Evolutionary conservation across 2,797 vertebrate genomes (phyloP).

Genomic region (Enteromius trimaculatus): DNA sequence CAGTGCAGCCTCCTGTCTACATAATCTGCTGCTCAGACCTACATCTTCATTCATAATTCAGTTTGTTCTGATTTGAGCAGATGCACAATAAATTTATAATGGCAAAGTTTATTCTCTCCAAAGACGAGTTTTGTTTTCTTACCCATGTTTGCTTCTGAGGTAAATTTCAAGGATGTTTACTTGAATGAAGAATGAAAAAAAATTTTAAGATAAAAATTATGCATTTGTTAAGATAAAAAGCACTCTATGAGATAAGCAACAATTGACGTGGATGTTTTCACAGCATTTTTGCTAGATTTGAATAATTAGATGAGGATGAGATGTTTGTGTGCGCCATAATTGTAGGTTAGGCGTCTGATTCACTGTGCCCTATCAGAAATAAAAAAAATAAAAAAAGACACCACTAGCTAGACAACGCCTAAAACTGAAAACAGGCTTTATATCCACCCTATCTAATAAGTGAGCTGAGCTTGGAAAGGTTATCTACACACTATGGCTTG

Average conservation of each 20-base stretch:
- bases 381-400: not conserved
- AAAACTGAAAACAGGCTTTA: not conserved
- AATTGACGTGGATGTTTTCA: not conserved
- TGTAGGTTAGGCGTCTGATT: not conserved
- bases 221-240: not conserved
- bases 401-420: not conserved
- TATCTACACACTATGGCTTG: not conserved
- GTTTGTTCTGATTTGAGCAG: not conserved
- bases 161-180: not conserved
- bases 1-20: not conserved
- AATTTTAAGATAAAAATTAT: not conserved
- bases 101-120: too few species aligned
- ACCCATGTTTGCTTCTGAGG: not conserved
- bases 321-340: not conserved
- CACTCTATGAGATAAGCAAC: not conserved
- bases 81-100: not conserved
- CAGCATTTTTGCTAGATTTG: not conserved
- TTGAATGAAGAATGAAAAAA: not conserved
- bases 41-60: slow-evolving; percentile 19
- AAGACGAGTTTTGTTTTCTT: not conserved
- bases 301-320: not conserved
- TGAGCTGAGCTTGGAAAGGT: not conserved
- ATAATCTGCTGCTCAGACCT: slow-evolving; percentile 4
- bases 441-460: not conserved
- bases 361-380: not conserved